A percentile compares a stretch with the other conserved stretches of the same genome.
Conservation (phyloP, 2,888 invertebrate species). For the Calameuta filiformis region DNA sequence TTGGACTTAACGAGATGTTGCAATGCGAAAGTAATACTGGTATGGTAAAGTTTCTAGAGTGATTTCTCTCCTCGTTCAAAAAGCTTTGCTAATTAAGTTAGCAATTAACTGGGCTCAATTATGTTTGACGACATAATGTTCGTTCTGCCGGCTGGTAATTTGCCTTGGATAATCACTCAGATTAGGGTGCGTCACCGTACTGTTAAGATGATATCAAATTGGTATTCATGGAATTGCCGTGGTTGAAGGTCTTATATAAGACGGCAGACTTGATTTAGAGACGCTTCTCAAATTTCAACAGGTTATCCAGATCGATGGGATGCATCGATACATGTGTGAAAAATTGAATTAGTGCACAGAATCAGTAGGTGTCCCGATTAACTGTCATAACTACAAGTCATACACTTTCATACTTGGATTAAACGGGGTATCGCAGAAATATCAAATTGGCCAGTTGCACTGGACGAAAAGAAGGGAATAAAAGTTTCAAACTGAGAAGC, state of each 20-base stretch:
- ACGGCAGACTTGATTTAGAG: neutral
- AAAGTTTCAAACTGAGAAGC: constrained; percentile 40
- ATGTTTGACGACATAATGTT: constrained; percentile 9
- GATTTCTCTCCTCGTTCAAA: neutral
- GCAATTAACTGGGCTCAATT: constrained; percentile 4
- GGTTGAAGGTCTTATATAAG: neutral
- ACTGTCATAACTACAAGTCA: neutral
- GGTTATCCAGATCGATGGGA: neutral
- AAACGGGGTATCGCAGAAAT: neutral
- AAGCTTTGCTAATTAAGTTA: neutral
- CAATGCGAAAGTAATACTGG: neutral
- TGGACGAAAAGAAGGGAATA: constrained; percentile 25
- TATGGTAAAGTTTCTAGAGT: neutral
- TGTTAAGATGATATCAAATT: neutral
- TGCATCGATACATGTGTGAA: neutral
- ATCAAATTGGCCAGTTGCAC: constrained; percentile 7
- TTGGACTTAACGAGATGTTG: neutral
- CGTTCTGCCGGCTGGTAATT: neutral
- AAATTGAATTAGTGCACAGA: neutral
- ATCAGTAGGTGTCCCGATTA: neutral
- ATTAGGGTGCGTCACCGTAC: neutral
- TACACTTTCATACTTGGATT: neutral
- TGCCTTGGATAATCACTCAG: neutral
- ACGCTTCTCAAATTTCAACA: neutral
- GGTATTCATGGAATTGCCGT: neutral